A percentile compares a stretch with the other conserved stretches of the same genome.
phyloP scores from a whole-genome alignment of 2,113 vertebrate species.

The Coryphaenoides rupestris region DNA sequence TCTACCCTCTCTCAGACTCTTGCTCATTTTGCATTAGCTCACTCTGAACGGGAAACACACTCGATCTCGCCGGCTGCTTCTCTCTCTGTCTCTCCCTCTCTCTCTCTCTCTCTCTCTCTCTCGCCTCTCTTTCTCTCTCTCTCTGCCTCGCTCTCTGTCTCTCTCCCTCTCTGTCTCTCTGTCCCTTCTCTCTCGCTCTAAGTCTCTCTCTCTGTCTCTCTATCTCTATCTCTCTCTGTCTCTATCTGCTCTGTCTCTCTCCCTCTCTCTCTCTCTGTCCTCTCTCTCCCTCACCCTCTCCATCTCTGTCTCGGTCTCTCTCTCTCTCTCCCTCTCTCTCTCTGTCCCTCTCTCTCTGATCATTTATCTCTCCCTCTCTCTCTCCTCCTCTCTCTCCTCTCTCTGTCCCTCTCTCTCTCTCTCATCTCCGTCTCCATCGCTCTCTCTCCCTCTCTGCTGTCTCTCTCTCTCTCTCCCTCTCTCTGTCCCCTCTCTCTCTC shows the following conservation, averaged over 20 bases:
- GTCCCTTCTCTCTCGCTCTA: too few species aligned
- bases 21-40: conserved; percentile 11
- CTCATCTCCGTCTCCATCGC: too few species aligned
- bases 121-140: conserved; percentile 8
- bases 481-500: neutral
- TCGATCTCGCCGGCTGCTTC: too few species aligned
- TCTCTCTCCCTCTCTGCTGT: neutral
- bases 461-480: conserved; percentile 4
- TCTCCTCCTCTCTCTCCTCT: neutral
- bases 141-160: neutral
- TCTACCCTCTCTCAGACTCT: conserved; percentile 39
- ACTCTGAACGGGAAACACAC: neutral
- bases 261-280: neutral
- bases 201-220: neutral
- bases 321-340: conserved; percentile 1
- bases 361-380: neutral
- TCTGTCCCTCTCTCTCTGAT: neutral
- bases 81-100: neutral
- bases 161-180: conserved; percentile 4
- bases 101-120: conserved; percentile 3
- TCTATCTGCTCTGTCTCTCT: neutral
- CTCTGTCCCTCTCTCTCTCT: neutral
- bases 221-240: conserved; percentile 2
- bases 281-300: conserved; percentile 5
- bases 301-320: too few species aligned